phyloP scores from a whole-genome alignment of 2,888 invertebrate genomes.

The Blastobasis lacticolella region DNA sequence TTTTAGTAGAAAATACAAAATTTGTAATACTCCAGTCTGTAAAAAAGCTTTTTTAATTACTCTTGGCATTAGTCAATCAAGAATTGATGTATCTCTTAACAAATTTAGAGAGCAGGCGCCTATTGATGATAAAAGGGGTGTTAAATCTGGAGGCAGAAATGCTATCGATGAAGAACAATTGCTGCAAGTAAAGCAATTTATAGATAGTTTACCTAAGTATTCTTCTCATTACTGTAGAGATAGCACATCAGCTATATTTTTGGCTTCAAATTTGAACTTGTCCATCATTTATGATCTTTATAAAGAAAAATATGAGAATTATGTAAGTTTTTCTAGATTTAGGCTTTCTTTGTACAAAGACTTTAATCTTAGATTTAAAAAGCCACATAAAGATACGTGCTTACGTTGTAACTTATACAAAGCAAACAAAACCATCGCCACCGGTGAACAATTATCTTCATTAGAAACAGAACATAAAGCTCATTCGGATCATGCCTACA shows the following conservation, averaged over 20 bases:
- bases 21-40: background rate
- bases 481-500: conserved; percentile 8
- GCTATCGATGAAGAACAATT: background rate
- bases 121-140: conserved; percentile 3
- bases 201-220: no score
- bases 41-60: conserved; percentile 4
- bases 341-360: conserved; percentile 4
- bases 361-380: conserved; percentile 11
- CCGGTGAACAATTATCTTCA: conserved; percentile 1
- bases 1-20: conserved; percentile 3
- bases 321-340: conserved; percentile 7
- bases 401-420: conserved; percentile 7
- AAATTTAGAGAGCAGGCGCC: conserved; percentile 1
- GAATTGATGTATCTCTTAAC: conserved; percentile 2
- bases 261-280: conserved; percentile 10
- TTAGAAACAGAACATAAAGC: conserved; percentile 8
- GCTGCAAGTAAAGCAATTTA: conserved; percentile 1
- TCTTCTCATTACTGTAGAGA: conserved; percentile 11
- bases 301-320: conserved; percentile 3
- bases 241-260: conserved; percentile 6
- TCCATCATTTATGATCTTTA: conserved; percentile 6
- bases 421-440: conserved; percentile 3
- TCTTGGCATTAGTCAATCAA: conserved; percentile 4
- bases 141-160: conserved; percentile 3
- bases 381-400: conserved; percentile 14